Evolutionary conservation across 1,140 invertebrate species (phyloP).

Genomic region (Anastrepha ludens): DNA sequence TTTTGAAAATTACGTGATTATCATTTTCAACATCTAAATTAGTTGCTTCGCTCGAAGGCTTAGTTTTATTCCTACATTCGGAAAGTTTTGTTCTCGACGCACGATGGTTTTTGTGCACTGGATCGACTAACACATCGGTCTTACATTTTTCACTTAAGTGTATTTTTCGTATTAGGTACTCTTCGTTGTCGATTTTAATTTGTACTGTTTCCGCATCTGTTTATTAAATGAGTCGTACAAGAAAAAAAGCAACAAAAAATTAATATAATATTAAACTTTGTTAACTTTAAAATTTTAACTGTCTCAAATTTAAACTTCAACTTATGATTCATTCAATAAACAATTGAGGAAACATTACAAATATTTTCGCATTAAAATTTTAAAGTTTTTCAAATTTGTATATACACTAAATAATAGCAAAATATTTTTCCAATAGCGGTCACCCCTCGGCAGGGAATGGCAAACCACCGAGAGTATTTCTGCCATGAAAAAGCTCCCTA

Average conservation of each 20-base stretch:
- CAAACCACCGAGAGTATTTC: no score
- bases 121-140: neutral
- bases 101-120: neutral
- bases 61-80: neutral
- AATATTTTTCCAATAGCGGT: no score
- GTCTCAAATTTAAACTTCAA: neutral
- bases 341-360: conserved; percentile 54
- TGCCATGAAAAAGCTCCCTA: no score
- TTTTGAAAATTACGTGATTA: neutral
- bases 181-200: conserved; percentile 41
- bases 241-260: conserved; percentile 2
- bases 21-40: neutral
- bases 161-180: neutral
- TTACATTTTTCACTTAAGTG: neutral
- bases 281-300: conserved; percentile 55
- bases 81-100: neutral
- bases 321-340: conserved; percentile 32
- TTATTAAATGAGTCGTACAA: conserved; percentile 44
- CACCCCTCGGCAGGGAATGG: no score
- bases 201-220: conserved; percentile 58
- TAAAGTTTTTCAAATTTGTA: conserved; percentile 44
- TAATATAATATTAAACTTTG: conserved; percentile 7
- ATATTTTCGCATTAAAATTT: conserved; percentile 51
- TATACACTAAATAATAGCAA: neutral
- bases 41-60: neutral